Base-by-base conservation (phyloP, 2,888 invertebrate genomes). In the Chrysopilus asiliformis region DNA sequence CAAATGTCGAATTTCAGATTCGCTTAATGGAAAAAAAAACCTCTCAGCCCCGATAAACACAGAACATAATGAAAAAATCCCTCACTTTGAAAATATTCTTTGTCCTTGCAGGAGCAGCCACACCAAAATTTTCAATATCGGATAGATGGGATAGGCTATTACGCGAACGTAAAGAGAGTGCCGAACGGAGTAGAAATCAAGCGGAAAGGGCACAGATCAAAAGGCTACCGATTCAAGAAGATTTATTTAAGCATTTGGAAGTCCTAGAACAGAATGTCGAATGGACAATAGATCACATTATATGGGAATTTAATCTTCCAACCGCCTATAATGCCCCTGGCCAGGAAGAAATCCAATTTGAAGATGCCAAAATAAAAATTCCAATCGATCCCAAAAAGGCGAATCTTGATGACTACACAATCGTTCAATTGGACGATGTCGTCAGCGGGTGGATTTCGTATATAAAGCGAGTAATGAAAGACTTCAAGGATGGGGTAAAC, bases 91-190 rank as follows among this genome's bases (percentile, higher is more conserved):
- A n/a, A n/a, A n/a, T n/a, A n/a, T n/a, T n/a, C n/a, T n/a, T n/a
- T n/a, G n/a, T n/a, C n/a, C n/a, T n/a, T n/a, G n/a, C n/a, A n/a
- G n/a, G n/a, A n/a, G n/a, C n/a, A n/a, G n/a, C n/a, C n/a, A n/a
- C 36, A 8, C 18, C 32, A 55, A 68, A 42, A 60, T 64, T 58
- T 54, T 68, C 9, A 68, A 74, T 59, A 70, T 70, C 49, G 59
- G 73, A 39, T 58, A 71, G 52, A 60, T 76, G 67, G 74, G 74
- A 14, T 56, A 68, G 51, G 55, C 66, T 54, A 60, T 65, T 43
- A 49, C 64, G 50, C 55, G 66, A 49, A 58, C 70, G 56, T 56
- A 68, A 50, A 61, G 67, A 35, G 57, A 69, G 55, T 54, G 60
- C 58, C 53, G 67, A 68, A 60, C 51, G 46, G 1, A 48, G 49